These are phyloP conservation scores for Amphipoea oculea DNA, from an alignment of 2,888 invertebrate species.

Conservation along the genomic window DNA sequence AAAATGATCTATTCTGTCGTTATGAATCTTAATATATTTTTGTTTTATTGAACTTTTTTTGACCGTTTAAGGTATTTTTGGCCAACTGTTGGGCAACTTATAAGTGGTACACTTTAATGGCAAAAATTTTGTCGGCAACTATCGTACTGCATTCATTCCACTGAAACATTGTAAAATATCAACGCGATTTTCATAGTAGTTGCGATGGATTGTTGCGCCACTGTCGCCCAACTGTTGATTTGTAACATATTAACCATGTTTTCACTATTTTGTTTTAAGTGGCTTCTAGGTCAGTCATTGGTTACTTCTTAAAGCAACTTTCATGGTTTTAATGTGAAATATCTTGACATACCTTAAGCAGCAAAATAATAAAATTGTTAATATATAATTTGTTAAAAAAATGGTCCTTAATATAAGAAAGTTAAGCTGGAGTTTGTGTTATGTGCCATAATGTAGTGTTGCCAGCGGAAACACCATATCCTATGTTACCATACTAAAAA, in stretches of 20 bases:
- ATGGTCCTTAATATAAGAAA: conserved; percentile 89
- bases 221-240: conserved; percentile 49
- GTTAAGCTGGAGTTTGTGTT: conserved; percentile 81
- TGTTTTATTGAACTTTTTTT: conserved; percentile 65
- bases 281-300: conserved; percentile 5
- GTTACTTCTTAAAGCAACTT: conserved; percentile 12
- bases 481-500: conserved; percentile 88
- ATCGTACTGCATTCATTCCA: conserved; percentile 64
- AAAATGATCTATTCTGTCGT: conserved; percentile 78
- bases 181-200: conserved; percentile 60
- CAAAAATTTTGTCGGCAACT: conserved; percentile 25
- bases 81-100: conserved; percentile 43
- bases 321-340: conserved; percentile 14
- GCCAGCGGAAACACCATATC: conserved; percentile 88
- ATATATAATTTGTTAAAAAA: conserved; percentile 69
- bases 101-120: conserved; percentile 30
- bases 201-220: conserved; percentile 48
- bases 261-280: conserved; percentile 16
- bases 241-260: neutral
- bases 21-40: conserved; percentile 77
- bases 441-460: conserved; percentile 89
- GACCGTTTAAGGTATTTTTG: conserved; percentile 57
- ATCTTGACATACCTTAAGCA: conserved; percentile 47
- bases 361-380: conserved; percentile 65
- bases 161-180: conserved; percentile 66